phyloP scores from a whole-genome alignment of 2,797 vertebrate species.

The Danio kyathit region DNA sequence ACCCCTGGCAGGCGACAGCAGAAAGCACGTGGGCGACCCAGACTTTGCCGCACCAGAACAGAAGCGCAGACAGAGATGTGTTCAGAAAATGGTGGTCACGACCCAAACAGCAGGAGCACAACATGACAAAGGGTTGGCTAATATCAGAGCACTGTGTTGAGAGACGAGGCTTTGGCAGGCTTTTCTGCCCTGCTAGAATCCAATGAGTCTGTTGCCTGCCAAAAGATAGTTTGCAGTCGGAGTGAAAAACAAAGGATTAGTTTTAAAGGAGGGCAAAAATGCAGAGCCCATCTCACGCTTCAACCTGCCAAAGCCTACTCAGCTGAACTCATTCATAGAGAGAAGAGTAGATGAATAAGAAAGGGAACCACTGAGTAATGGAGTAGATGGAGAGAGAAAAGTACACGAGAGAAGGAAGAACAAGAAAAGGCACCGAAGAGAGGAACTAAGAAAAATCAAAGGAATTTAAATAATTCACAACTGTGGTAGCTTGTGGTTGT shows the following conservation, averaged over 20 bases:
- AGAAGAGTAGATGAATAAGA: constrained; percentile 50
- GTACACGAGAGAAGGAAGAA: not conserved
- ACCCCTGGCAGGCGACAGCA: constrained; percentile 12
- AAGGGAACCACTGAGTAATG: constrained; percentile 24
- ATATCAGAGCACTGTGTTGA: constrained; percentile 39
- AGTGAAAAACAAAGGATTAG: constrained; percentile 58
- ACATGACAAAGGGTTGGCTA: constrained; percentile 35
- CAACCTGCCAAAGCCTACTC: constrained; percentile 38
- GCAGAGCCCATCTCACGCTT: constrained; percentile 27
- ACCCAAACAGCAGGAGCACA: constrained; percentile 51
- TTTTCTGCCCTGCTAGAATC: constrained; percentile 34
- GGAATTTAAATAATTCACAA: not conserved
- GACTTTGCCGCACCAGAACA: constrained; percentile 16
- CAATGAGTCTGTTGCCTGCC: constrained; percentile 44
- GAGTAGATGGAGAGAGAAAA: constrained; percentile 30
- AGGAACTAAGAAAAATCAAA: not conserved
- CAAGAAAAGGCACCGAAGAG: not conserved
- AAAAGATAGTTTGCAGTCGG: constrained; percentile 50
- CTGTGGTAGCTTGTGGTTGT: not conserved
- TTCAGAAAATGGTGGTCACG: constrained; percentile 42
- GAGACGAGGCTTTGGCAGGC: constrained; percentile 50
- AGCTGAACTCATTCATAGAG: constrained; percentile 50
- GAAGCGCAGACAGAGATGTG: not conserved
- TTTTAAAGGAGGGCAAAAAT: constrained; percentile 56
- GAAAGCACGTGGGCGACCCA: not conserved